Evolutionary conservation across 2,113 vertebrate genomes (phyloP).

Genomic region (Myxocyprinus asiaticus): DNA sequence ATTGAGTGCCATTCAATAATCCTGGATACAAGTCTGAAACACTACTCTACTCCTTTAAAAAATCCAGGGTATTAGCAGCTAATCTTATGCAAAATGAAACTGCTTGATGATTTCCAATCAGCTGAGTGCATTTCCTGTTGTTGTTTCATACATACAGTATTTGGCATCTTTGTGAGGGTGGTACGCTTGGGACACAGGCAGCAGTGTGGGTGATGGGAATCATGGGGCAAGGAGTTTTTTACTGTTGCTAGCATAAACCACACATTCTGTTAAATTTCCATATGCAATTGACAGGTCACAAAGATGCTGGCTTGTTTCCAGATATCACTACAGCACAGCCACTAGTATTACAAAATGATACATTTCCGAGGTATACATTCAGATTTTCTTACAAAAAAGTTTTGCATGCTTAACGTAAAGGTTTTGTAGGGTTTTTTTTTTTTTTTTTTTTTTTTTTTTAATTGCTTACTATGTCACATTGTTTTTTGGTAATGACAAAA

Average conservation of each 20-base stretch:
- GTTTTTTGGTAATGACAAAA: too few species aligned
- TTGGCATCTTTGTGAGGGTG: constrained; percentile 2
- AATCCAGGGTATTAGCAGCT: constrained; percentile 7
- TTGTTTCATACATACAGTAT: background rate
- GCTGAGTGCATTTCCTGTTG: constrained; percentile 18
- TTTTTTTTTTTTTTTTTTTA: too few species aligned
- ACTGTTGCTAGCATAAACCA: background rate
- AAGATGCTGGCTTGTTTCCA: constrained; percentile 1
- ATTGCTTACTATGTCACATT: too few species aligned
- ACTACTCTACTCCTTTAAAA: background rate
- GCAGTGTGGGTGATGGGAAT: constrained; percentile 1
- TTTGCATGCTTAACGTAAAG: background rate
- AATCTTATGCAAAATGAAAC: constrained; percentile 1
- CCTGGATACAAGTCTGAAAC: background rate
- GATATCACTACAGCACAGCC: background rate
- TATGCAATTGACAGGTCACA: background rate
- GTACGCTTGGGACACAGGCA: background rate
- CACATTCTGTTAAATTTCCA: background rate
- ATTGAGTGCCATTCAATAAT: background rate
- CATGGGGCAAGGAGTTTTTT: background rate
- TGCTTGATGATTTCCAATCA: constrained; percentile 12
- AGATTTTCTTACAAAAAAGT: background rate
- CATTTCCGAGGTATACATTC: background rate
- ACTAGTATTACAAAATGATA: background rate
- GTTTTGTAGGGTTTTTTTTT: too few species aligned